Conservation (phyloP, 2,888 invertebrate species). For the Schrankia costaestrigalis region DNA sequence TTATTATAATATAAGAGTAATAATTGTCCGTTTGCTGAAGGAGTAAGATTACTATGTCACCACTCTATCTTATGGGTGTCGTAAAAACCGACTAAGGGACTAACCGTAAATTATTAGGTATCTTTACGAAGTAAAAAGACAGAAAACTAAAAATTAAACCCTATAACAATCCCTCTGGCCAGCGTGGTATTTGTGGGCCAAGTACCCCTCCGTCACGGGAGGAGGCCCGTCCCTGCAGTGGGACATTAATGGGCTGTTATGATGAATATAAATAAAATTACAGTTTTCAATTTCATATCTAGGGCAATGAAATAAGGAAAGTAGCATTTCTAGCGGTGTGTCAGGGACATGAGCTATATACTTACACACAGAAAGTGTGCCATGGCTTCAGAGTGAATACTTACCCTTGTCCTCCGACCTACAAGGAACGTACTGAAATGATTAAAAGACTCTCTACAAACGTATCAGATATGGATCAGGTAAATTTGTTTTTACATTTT, state of each 20-base stretch:
- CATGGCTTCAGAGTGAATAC: conserved; percentile 92
- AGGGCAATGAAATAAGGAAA: conserved; percentile 91
- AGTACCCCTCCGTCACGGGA: too few species aligned
- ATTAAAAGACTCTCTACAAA: conserved; percentile 87
- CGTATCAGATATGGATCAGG: conserved; percentile 88
- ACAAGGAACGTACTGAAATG: conserved; percentile 88
- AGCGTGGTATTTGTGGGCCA: too few species aligned
- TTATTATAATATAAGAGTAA: too few species aligned
- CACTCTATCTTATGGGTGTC: too few species aligned
- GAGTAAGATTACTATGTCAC: too few species aligned
- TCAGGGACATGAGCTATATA: conserved; percentile 92
- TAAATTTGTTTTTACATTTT: conserved; percentile 40
- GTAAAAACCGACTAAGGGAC: too few species aligned
- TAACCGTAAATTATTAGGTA: too few species aligned
- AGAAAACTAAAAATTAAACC: too few species aligned
- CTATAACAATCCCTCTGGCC: too few species aligned
- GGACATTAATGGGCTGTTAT: background rate
- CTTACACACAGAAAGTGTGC: conserved; percentile 92
- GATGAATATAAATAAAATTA: background rate
- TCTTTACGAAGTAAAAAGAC: too few species aligned
- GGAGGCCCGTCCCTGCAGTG: too few species aligned
- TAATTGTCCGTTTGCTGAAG: too few species aligned
- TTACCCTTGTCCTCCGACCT: conserved; percentile 92
- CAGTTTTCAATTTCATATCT: background rate
- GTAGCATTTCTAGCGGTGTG: conserved; percentile 91